Base-by-base conservation (phyloP, 2,797 vertebrate genomes). In the Myotis planiceps region DNA sequence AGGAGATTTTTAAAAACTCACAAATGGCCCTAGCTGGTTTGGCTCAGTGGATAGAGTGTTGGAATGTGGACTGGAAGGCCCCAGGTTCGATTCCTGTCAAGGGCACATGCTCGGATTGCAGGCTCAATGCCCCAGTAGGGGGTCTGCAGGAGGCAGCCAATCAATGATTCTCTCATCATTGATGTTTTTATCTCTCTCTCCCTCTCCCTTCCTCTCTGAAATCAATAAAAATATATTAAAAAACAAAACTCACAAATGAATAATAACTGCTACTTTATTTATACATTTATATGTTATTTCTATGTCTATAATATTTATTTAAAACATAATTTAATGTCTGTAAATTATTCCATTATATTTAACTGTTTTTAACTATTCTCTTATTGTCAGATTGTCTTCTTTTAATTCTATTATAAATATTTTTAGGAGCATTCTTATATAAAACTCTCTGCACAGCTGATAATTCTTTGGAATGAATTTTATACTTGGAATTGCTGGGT, bases 191-290 rank as follows among this genome's bases (percentile, higher is more conserved):
- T 60, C 58, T 60, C 58, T 60, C 58, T 60, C 58, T 60, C 45
- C 45, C 58, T 60, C 58, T 29, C 27, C 58, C 58, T 60, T 58
- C 5, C 27, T 60, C 58, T 60, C 2, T 60, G 27, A 60, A 60
- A 60, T 60, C 12, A 60, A 60, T 29, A 60, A 25, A 60, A 60
- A 60, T 15, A 60, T 29, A 60, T 60, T 60, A 14, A 6, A 60
- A 27, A 58, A 27, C 25, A 79, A 74, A 68, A 32, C 37, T 69
- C 15, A 69, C 5, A 60, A 68, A n/a, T 74, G 42, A 51, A 76
- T 76, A 69, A 55, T 60, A 66, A 88, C 66, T 80, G 23, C 14
- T 84, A 55, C 10, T 94, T 94, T 47, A 91, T 94, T 94, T 47
- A 91, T 53, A 6, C 9, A 12, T 81, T 45, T 81, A 81, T 32